Percentiles rank a stretch among this genome's conserved stretches.
Evolutionary conservation across 2,113 vertebrate species (phyloP).

Genomic region (Bambusicola thoracicus): DNA sequence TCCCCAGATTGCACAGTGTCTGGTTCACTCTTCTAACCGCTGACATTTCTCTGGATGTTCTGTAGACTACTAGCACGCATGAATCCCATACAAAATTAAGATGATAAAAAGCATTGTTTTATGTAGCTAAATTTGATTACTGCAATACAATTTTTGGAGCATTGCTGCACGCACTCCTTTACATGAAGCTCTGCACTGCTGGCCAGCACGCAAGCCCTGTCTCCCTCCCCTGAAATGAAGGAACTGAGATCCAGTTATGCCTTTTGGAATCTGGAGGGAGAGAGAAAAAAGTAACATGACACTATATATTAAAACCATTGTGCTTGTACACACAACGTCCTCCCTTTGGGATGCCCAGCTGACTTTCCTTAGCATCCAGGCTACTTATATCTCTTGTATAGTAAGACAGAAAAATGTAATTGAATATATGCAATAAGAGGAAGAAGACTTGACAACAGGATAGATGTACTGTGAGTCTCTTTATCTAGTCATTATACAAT

Average conservation of each 20-base stretch:
- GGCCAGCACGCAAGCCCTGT: not conserved
- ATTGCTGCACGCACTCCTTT: not conserved
- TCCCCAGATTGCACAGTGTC: not conserved
- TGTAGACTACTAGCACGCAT: not conserved
- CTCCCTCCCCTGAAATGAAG: not conserved
- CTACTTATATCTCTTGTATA: not conserved
- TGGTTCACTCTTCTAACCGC: not conserved
- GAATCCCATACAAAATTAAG: not conserved
- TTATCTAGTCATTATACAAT: not conserved
- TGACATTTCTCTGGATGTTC: not conserved
- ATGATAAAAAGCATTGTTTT: not conserved
- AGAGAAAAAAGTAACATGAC: not conserved
- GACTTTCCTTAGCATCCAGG: not conserved
- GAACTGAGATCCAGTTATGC: not conserved
- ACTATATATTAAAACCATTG: not conserved
- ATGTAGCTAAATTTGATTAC: not conserved
- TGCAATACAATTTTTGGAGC: not conserved
- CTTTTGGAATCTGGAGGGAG: not conserved
- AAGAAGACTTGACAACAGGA: not conserved
- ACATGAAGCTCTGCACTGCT: not conserved
- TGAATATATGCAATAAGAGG: not conserved
- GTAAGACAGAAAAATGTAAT: not conserved
- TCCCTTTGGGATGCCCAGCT: not conserved
- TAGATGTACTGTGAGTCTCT: not conserved
- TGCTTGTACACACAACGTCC: not conserved